Evolutionary conservation across 2,113 vertebrate genomes (phyloP), one percentile per base, ranked within the genome.

Genomic region (Salminus brasiliensis): DNA sequence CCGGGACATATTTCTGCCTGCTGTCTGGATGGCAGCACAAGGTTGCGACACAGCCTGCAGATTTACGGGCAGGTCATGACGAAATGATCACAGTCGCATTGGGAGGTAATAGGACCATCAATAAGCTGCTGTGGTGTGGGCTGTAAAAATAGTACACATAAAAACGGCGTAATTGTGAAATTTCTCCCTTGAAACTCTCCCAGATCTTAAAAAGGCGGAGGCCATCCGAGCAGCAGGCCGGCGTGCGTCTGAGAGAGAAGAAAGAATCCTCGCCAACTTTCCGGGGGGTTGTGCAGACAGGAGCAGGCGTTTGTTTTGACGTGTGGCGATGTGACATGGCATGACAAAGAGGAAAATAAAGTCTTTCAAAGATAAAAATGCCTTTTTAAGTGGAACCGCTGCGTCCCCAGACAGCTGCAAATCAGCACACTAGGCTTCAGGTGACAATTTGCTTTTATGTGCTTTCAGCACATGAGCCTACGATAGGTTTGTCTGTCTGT

Each of bases 21-120:
- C 53, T 6, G 63, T 59, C 23, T 59, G 81, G 63, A 79, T 67
- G 78, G 70, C 70, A 73, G 70, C n/a, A 80, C 75, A 83, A 79
- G 72, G 72, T 53, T 77, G 79, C 32, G 53, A 78, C 71, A 39
- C 73, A 73, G 74, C 15, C 74, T 77, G 74, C 60, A 73, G 78
- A 74, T 83, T 80, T 83, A 76, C 73, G 39, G 73, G 63, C 62
- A 49, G 78, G 78, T 80, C 73, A 76, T 80, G 78, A 83, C 60
- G 73, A 84, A 72, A 80, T 80, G 82, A 80, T 84, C 82, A 80
- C 45, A 70, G 41, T 73, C 75, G 49, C 73, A 76, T 29, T 53
- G 74, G 63, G 57, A 74, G 29, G 63, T 63, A 77, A 81, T 65
- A 76, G 79, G 63, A 77, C 65, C 79, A 84, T 84, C 78, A 74